Evolutionary conservation across 1,140 invertebrate genomes (phyloP).

Genomic region (Drosophila athabasca): DNA sequence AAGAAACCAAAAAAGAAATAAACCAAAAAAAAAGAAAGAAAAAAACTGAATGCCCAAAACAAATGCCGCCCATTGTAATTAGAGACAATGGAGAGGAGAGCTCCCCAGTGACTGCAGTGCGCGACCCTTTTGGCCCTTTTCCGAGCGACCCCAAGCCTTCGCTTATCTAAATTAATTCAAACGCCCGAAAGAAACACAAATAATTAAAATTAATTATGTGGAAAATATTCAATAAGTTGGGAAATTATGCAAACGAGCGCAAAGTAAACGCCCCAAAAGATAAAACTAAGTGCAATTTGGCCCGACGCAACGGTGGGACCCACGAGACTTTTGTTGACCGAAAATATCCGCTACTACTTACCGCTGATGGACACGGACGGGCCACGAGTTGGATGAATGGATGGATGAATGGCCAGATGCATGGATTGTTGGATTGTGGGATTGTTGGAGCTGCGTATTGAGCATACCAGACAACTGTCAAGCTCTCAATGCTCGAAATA

Average conservation of each 20-base stretch:
- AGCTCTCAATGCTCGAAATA: conserved; percentile 53
- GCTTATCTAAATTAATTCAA: conserved; percentile 76
- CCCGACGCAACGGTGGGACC: conserved; percentile 6
- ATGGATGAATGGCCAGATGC: conserved; percentile 11
- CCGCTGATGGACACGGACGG: conserved; percentile 54
- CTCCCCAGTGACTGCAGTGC: conserved; percentile 48
- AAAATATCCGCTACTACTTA: conserved; percentile 69
- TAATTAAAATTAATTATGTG: conserved; percentile 82
- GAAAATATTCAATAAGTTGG: conserved; percentile 81
- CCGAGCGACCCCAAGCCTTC: background rate
- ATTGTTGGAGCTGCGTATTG: conserved; percentile 38
- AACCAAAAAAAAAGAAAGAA: conserved; percentile 18
- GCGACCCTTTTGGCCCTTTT: conserved; percentile 63
- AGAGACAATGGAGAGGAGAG: conserved; percentile 63
- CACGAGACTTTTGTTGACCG: conserved; percentile 55
- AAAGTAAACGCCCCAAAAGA: conserved; percentile 70
- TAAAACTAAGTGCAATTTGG: conserved; percentile 75
- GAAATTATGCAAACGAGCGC: conserved; percentile 76
- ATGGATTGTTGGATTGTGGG: conserved; percentile 15
- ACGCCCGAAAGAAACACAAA: conserved; percentile 63
- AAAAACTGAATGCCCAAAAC: conserved; percentile 52
- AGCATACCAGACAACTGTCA: conserved; percentile 40
- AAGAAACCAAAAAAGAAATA: conserved; percentile 47
- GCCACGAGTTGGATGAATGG: conserved; percentile 7
- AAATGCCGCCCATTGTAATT: conserved; percentile 77